These are phyloP conservation scores for Cryptocheilus praepositus DNA, from an alignment of 2,888 invertebrate genomes.

Conservation along the genomic window DNA sequence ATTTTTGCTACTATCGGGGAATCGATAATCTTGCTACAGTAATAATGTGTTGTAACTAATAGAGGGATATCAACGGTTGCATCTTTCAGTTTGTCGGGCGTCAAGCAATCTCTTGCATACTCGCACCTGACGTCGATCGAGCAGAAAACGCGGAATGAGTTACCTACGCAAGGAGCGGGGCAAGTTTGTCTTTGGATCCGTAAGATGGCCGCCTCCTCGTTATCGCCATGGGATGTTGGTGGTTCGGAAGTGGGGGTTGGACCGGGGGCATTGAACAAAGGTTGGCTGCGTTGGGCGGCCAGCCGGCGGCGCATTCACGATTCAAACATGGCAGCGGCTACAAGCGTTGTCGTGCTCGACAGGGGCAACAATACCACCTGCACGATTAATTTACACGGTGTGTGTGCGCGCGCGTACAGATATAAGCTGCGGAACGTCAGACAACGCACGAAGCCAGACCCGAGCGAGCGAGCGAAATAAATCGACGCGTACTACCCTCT, in stretches of 20 bases:
- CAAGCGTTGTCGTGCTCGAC: slow-evolving; percentile 95
- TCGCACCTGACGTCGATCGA: no score
- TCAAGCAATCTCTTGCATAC: no score
- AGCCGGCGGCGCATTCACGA: slow-evolving; percentile 71
- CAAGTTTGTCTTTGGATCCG: no score
- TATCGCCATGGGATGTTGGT: no score
- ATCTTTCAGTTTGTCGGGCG: no score
- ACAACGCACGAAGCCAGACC: neutral
- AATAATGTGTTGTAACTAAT: no score
- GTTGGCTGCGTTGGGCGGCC: slow-evolving; percentile 58
- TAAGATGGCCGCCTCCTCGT: no score
- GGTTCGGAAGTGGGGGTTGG: slow-evolving; percentile 41
- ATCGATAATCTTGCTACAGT: no score
- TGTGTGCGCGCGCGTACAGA: slow-evolving; percentile 57
- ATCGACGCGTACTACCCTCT: neutral
- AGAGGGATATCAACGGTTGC: no score
- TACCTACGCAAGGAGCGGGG: no score
- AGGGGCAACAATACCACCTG: slow-evolving; percentile 97
- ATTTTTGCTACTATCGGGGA: no score
- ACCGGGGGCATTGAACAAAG: slow-evolving; percentile 68
- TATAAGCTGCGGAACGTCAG: neutral
- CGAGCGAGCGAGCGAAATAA: neutral
- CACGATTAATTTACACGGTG: slow-evolving; percentile 97
- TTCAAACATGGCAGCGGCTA: slow-evolving; percentile 86
- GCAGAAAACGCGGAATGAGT: no score